These are phyloP conservation scores for Lepidurus packardi DNA, from an alignment of 1,140 invertebrate species.

Conservation along the genomic window DNA sequence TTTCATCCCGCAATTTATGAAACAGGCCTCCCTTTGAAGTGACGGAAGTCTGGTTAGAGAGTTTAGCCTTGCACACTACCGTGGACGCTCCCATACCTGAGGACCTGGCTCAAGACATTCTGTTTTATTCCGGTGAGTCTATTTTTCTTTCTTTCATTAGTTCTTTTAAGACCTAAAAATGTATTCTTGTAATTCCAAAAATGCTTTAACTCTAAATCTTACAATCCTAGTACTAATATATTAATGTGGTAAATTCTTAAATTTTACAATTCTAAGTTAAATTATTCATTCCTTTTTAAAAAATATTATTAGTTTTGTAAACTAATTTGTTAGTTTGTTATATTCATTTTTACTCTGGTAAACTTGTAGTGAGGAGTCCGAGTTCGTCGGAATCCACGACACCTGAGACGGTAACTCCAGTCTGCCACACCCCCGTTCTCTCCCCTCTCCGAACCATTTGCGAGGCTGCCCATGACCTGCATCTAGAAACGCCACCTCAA, in stretches of 20 bases:
- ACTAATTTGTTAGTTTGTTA: neutral
- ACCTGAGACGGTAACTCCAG: conserved; percentile 41
- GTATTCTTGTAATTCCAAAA: neutral
- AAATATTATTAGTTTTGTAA: neutral
- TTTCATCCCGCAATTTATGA: conserved; percentile 29
- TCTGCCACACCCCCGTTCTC: conserved; percentile 44
- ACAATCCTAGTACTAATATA: too few relatives aligned
- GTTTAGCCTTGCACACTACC: conserved; percentile 63
- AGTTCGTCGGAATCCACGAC: conserved; percentile 57
- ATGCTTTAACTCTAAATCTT: neutral
- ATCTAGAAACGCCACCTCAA: conserved; percentile 30
- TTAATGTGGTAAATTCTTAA: too few relatives aligned
- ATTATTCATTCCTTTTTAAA: neutral
- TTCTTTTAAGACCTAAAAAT: conserved; percentile 1
- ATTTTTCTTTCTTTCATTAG: conserved; percentile 31
- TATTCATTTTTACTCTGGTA: neutral
- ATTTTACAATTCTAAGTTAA: too few relatives aligned
- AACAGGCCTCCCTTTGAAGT: conserved; percentile 74
- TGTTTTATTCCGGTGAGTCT: conserved; percentile 53
- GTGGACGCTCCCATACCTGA: conserved; percentile 56
- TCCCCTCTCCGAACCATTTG: conserved; percentile 44
- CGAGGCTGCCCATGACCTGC: conserved; percentile 42
- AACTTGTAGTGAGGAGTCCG: conserved; percentile 50
- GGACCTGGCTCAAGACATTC: conserved; percentile 67
- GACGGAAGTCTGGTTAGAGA: conserved; percentile 75